Evolutionary conservation across 2,797 vertebrate species (phyloP), one percentile per base, ranked within the genome.

Genomic region (Lepilemur septentrionalis): DNA sequence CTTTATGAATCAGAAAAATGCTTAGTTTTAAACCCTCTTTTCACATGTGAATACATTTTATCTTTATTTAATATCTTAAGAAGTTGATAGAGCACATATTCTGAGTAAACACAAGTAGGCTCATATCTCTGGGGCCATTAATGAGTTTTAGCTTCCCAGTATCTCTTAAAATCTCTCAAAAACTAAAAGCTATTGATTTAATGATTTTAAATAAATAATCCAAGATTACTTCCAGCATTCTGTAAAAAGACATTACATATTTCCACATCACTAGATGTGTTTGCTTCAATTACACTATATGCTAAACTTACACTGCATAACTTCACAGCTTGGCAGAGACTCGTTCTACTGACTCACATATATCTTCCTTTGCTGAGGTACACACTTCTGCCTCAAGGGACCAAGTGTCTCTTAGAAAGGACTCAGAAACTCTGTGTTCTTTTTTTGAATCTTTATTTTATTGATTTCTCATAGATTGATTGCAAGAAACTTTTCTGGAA

Each of bases 171-270:
- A 70, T 87, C 90, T 94, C 92, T 87, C 6, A 69, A 92, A 94
- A 79, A 57, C 41, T 41, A 69, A 93, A 72, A 78, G 25, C 46
- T 72, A 41, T 89, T 70, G 57, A 89, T 84, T 67, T 38, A 87
- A 81, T 72, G 38, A 73, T 73, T 96, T 93, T 70, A 85, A 88
- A 57, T 41, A 97, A 93, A 96, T 89, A 88, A 90, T 50, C 18
- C 30, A 92, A 76, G 67, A 28, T 80, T 59, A 80, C 35, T 70
- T 43, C 13, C 43, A 81, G 89, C 15, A n/a, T 89, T 89, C 41
- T 17, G 70, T 46, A 85, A 83, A 61, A 79, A 48, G 20, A 55
- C 10, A 94, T 48, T 87, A 43, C 41, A 25, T 82, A 82, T 63
- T 89, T 79, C 30, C 79, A 18, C 12, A 59, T 50, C 50, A 83